Conservation (phyloP, 1,140 invertebrate species). For the Cylas formicarius region DNA sequence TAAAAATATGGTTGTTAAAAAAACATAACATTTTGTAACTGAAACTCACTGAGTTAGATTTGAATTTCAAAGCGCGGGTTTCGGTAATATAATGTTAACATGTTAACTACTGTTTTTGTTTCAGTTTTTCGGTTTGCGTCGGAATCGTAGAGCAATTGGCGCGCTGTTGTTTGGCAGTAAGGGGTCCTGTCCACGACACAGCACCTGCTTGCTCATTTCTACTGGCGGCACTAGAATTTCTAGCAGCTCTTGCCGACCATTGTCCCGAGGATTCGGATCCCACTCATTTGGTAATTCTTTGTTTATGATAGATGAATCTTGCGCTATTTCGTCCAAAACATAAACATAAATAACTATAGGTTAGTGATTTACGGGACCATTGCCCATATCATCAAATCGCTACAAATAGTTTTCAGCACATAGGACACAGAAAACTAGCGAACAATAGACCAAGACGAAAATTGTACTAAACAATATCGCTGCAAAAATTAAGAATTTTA, state of each 20-base stretch:
- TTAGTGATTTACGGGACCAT: no score
- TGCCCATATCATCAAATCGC: no score
- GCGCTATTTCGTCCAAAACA: no score
- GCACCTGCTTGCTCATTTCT: conserved; percentile 39
- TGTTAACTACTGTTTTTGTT: conserved; percentile 42
- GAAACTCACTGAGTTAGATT: no score
- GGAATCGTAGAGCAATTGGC: conserved; percentile 61
- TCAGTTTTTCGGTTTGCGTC: conserved; percentile 59
- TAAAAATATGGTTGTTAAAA: no score
- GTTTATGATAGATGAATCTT: not conserved
- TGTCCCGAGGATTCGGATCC: conserved; percentile 40
- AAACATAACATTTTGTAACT: no score
- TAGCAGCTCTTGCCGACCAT: conserved; percentile 48
- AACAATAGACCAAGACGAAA: no score
- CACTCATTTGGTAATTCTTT: conserved; percentile 37
- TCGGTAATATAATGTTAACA: no score
- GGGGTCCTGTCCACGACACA: conserved; percentile 55
- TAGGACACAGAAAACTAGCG: not conserved
- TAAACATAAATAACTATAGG: not conserved
- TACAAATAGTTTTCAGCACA: conserved; percentile 6
- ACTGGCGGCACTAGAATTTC: conserved; percentile 47
- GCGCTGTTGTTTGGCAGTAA: conserved; percentile 54
- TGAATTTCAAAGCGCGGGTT: no score
- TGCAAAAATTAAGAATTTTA: no score
- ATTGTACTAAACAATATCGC: no score